Evolutionary conservation across 2,888 invertebrate genomes (phyloP).

Genomic region (Caradrina clavipalpis): DNA sequence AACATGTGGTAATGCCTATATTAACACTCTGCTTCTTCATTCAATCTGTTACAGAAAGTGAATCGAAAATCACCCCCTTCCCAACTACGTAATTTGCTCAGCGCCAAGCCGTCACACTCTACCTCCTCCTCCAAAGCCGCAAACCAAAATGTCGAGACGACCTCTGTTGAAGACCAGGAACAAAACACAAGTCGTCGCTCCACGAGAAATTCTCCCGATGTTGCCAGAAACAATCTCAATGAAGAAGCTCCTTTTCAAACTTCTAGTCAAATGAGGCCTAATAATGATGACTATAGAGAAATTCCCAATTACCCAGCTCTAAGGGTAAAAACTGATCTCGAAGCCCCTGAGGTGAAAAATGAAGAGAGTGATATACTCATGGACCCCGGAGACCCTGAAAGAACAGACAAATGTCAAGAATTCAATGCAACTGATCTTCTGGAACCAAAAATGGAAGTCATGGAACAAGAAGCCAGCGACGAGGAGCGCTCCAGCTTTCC

Average conservation of each 20-base stretch:
- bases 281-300: conserved; percentile 90
- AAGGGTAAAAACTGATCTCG: conserved; percentile 91
- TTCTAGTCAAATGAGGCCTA: conserved; percentile 91
- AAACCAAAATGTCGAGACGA: conserved; percentile 90
- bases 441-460: conserved; percentile 94
- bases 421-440: conserved; percentile 87
- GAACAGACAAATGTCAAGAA: conserved; percentile 84
- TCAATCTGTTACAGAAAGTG: conserved; percentile 83
- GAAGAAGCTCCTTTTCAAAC: conserved; percentile 90
- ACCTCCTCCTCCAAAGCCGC: conserved; percentile 91
- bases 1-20: conserved; percentile 8
- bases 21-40: conserved; percentile 14
- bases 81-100: conserved; percentile 90
- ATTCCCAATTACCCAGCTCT: conserved; percentile 86
- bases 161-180: conserved; percentile 86
- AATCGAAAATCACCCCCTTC: conserved; percentile 90
- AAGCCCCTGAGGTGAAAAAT: conserved; percentile 88
- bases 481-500: conserved; percentile 91
- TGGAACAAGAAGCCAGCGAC: conserved; percentile 93
- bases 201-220: conserved; percentile 89
- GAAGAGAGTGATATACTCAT: conserved; percentile 87
- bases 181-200: conserved; percentile 86
- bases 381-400: conserved; percentile 86
- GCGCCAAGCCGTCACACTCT: conserved; percentile 90
- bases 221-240: conserved; percentile 90